Conservation (phyloP, 2,888 invertebrate genomes). For the Diabrotica balteata region DNA sequence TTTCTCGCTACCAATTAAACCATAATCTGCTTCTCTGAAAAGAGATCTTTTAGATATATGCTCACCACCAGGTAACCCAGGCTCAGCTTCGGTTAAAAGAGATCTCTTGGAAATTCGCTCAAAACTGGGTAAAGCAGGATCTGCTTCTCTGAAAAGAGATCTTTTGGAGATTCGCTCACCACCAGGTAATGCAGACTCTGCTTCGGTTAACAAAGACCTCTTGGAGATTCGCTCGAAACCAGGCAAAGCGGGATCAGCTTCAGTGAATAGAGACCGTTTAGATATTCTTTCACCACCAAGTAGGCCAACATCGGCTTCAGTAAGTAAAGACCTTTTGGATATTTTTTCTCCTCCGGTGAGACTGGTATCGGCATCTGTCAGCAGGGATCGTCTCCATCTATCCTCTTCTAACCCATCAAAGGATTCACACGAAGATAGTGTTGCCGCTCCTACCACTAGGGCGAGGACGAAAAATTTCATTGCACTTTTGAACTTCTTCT, state of each 20-base stretch:
- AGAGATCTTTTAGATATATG: constrained; percentile 34
- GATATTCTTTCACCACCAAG: constrained; percentile 34
- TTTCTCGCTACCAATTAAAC: constrained; percentile 30
- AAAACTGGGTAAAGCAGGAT: constrained; percentile 28
- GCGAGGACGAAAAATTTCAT: constrained; percentile 32
- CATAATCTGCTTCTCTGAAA: constrained; percentile 13
- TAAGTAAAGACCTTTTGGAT: constrained; percentile 32
- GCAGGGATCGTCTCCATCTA: constrained; percentile 34
- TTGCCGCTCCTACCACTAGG: constrained; percentile 28
- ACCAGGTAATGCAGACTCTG: constrained; percentile 27
- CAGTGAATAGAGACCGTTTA: constrained; percentile 22
- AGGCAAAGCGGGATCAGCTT: constrained; percentile 8
- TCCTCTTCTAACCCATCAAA: constrained; percentile 18
- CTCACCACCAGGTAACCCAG: constrained; percentile 32
- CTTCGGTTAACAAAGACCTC: constrained; percentile 28
- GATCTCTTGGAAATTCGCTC: constrained; percentile 35
- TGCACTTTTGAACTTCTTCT: constrained; percentile 29
- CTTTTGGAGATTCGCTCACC: constrained; percentile 35
- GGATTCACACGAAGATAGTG: constrained; percentile 22
- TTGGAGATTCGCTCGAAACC: constrained; percentile 32
- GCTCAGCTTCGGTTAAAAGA: constrained; percentile 21
- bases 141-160: constrained; percentile 27
- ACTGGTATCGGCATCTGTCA: constrained; percentile 18
- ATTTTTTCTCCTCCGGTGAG: constrained; percentile 19
- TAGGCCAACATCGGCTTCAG: constrained; percentile 16